Conservation (phyloP, 1,140 invertebrate species). For the Nasonia longicornis region DNA sequence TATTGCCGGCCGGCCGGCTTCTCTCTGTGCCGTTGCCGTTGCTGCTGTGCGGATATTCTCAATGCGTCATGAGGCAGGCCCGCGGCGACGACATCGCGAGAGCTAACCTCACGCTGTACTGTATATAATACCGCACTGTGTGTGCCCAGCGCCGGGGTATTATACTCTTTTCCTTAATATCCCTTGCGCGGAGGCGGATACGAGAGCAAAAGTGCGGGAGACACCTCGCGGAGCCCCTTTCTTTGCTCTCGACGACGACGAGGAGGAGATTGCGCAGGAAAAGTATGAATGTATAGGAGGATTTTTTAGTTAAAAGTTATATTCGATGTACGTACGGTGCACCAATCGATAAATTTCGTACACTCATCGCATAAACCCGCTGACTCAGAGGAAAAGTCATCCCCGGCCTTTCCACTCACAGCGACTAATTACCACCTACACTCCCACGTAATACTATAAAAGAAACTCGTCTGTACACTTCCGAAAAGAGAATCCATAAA, state of each 20-base stretch:
- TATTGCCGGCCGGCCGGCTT: conserved; percentile 49
- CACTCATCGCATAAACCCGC: neutral
- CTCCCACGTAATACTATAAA: neutral
- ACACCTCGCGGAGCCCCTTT: conserved; percentile 9
- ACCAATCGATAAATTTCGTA: neutral
- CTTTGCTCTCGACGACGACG: neutral
- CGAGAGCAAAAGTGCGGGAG: neutral
- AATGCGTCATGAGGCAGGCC: conserved; percentile 38
- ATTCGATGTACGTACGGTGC: too few relatives aligned
- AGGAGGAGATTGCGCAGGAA: neutral
- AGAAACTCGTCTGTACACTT: neutral
- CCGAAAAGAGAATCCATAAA: neutral
- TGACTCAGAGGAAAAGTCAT: too few relatives aligned
- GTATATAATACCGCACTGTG: neutral
- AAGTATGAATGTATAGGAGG: neutral
- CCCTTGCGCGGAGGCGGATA: neutral
- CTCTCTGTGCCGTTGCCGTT: conserved; percentile 10
- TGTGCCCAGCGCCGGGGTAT: conserved; percentile 19
- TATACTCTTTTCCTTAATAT: conserved; percentile 44
- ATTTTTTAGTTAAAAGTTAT: neutral
- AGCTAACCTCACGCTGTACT: neutral
- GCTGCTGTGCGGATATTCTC: conserved; percentile 34
- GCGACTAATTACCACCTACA: too few relatives aligned
- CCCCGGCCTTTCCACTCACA: too few relatives aligned
- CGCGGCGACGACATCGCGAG: conserved; percentile 18